phyloP scores from a whole-genome alignment of 2,113 vertebrate species.

The Microtus montanus region DNA sequence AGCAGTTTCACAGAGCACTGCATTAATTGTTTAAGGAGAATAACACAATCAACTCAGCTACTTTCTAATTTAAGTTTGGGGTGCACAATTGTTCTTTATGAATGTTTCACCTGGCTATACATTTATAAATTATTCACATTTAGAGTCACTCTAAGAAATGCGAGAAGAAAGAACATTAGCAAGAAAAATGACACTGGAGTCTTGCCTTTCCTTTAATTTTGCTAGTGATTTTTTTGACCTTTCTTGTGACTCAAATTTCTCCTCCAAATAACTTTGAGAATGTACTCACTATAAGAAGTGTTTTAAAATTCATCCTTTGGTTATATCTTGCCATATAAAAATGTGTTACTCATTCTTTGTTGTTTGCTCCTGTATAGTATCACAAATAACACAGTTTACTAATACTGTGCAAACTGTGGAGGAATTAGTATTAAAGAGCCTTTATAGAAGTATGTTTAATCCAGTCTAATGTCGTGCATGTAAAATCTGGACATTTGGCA shows the following conservation, averaged over 20 bases:
- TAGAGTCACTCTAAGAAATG: conserved; percentile 57
- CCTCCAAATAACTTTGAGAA: neutral
- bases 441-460: neutral
- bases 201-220: conserved; percentile 41
- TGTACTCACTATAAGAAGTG: neutral
- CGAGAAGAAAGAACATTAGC: conserved; percentile 34
- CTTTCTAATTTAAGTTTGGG: conserved; percentile 69
- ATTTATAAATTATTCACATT: conserved; percentile 77
- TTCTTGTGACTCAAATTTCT: neutral
- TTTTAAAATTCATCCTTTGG: neutral
- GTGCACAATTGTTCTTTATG: conserved; percentile 57
- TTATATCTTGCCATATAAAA: neutral
- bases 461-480: neutral
- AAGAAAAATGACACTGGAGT: neutral
- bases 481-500: neutral
- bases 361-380: neutral
- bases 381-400: neutral
- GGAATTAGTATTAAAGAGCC: neutral
- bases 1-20: conserved; percentile 38
- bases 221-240: conserved; percentile 44
- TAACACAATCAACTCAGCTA: conserved; percentile 39
- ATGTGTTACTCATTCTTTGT: neutral
- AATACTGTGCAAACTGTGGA: neutral
- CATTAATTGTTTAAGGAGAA: conserved; percentile 70
- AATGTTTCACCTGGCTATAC: conserved; percentile 52